Evolutionary conservation across 2,888 invertebrate genomes (phyloP).

Genomic region (Cactoblastis cactorum): DNA sequence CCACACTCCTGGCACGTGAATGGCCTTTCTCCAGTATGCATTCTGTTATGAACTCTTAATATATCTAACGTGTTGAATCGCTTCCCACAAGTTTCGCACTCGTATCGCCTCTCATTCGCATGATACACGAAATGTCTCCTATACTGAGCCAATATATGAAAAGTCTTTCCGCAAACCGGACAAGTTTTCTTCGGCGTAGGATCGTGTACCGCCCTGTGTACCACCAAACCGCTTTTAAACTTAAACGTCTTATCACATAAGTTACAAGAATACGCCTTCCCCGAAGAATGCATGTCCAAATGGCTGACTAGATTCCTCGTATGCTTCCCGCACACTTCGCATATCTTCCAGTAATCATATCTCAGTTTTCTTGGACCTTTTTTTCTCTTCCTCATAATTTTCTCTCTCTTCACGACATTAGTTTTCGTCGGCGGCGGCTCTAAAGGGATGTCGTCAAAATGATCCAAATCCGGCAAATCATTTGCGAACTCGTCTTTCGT

Average conservation of each 20-base stretch:
- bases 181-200: slow-evolving; percentile 73
- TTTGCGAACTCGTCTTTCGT: slow-evolving; percentile 22
- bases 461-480: slow-evolving; percentile 33
- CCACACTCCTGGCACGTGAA: slow-evolving; percentile 68
- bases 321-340: slow-evolving; percentile 69
- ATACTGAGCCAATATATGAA: slow-evolving; percentile 72
- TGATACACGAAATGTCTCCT: slow-evolving; percentile 73
- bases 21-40: slow-evolving; percentile 70
- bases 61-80: slow-evolving; percentile 76
- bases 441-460: slow-evolving; percentile 30
- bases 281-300: slow-evolving; percentile 61
- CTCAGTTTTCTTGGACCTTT: slow-evolving; percentile 41
- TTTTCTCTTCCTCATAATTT: slow-evolving; percentile 33
- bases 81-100: slow-evolving; percentile 75
- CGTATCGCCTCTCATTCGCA: slow-evolving; percentile 72
- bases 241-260: slow-evolving; percentile 72
- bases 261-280: slow-evolving; percentile 61
- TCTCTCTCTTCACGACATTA: slow-evolving; percentile 15
- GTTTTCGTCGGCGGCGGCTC: slow-evolving; percentile 27
- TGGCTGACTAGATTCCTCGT: slow-evolving; percentile 64
- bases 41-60: slow-evolving; percentile 67
- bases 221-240: slow-evolving; percentile 65
- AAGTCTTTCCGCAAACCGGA: slow-evolving; percentile 74
- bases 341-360: slow-evolving; percentile 69
- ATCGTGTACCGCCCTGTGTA: slow-evolving; percentile 67